phyloP scores from a whole-genome alignment of 2,888 invertebrate genomes.

The Conchocele bisecta region DNA sequence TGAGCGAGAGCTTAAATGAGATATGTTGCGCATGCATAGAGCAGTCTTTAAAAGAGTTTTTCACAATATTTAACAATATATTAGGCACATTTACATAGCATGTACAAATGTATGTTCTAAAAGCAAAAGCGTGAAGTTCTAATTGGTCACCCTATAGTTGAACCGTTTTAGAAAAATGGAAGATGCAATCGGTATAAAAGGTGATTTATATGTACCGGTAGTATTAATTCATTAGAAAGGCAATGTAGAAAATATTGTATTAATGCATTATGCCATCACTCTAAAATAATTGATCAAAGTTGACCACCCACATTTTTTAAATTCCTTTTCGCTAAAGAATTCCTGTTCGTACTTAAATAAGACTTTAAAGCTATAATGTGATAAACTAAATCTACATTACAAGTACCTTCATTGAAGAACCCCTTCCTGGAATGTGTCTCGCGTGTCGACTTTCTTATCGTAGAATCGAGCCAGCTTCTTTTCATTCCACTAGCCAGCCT shows the following conservation, averaged over 20 bases:
- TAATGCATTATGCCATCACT: too few species aligned
- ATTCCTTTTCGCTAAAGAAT: conserved; percentile 29
- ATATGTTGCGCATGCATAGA: not conserved
- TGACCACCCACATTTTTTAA: too few species aligned
- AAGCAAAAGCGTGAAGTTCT: too few species aligned
- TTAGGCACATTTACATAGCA: too few species aligned
- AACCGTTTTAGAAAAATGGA: too few species aligned
- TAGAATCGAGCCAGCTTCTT: conserved; percentile 42
- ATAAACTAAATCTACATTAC: conserved; percentile 2
- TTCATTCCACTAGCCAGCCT: conserved; percentile 46
- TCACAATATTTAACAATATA: conserved; percentile 1
- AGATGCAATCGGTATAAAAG: too few species aligned
- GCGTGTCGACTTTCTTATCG: conserved; percentile 21
- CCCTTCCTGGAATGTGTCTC: conserved; percentile 19
- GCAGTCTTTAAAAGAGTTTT: not conserved
- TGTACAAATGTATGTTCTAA: too few species aligned
- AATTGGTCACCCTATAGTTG: too few species aligned
- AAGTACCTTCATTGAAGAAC: conserved; percentile 12
- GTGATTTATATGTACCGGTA: too few species aligned
- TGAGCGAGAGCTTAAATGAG: conserved; percentile 12
- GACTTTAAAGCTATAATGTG: conserved; percentile 34
- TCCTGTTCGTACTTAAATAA: conserved; percentile 26
- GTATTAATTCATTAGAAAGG: too few species aligned
- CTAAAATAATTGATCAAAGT: too few species aligned
- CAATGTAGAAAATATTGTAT: too few species aligned